Evolutionary conservation across 37 sponge, comb jelly and placozoan genomes (phyloP).

Genomic region (Dysidea cf. avara): DNA sequence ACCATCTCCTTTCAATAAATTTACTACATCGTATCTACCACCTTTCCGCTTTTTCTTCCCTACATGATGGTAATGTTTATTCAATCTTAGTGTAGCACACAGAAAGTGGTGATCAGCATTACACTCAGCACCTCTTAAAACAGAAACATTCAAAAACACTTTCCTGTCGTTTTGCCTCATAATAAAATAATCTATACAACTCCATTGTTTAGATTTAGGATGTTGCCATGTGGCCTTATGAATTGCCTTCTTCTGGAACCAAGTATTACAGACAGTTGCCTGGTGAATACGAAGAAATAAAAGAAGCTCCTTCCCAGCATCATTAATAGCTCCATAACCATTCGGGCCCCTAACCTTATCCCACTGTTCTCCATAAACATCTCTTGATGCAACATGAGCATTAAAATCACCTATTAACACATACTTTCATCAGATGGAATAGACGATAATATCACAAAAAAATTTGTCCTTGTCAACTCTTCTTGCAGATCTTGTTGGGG

Average conservation of each 20-base stretch:
- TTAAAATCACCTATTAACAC: constrained; percentile 26
- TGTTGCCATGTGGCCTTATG: constrained; percentile 12
- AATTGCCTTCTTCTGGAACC: constrained; percentile 10
- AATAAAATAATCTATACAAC: constrained; percentile 13
- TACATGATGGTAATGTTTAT: not conserved
- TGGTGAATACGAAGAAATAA: constrained; percentile 18
- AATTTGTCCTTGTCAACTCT: constrained; percentile 1
- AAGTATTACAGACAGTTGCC: constrained; percentile 40
- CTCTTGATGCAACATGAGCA: constrained; percentile 27
- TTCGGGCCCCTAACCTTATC: constrained; percentile 12
- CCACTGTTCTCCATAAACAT: constrained; percentile 13
- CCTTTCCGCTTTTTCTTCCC: not conserved
- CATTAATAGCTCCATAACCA: constrained; percentile 21
- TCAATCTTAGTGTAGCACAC: too few species aligned
- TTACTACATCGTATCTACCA: not conserved
- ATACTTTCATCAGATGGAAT: too few species aligned
- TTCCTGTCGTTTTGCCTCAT: not conserved
- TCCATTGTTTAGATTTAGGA: constrained; percentile 14
- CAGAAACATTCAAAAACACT: not conserved
- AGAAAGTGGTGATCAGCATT: constrained; percentile 3
- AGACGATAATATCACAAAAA: constrained; percentile 8
- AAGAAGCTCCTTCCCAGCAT: constrained; percentile 27
- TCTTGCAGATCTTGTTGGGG: constrained; percentile 15
- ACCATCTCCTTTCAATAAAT: not conserved
- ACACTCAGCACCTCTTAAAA: constrained; percentile 1